phyloP scores from a whole-genome alignment of 2,888 invertebrate species.

The Drosophila pullipes region DNA sequence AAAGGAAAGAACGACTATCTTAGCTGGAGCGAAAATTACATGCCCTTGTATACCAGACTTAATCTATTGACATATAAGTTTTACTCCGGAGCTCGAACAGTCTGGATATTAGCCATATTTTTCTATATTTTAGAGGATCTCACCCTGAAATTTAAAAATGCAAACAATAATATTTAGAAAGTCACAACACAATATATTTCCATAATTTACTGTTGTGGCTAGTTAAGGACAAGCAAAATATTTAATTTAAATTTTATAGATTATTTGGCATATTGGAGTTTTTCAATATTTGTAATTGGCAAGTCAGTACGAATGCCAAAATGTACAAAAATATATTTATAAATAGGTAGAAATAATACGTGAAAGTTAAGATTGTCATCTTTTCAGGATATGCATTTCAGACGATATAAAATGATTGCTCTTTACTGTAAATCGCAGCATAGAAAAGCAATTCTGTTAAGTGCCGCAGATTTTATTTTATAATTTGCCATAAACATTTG shows the following conservation, averaged over 20 bases:
- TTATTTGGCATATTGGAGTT: neutral
- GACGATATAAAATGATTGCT: conserved; percentile 1
- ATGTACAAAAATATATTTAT: neutral
- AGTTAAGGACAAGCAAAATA: no score
- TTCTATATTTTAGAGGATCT: neutral
- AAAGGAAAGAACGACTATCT: neutral
- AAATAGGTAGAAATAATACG: neutral
- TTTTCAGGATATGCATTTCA: neutral
- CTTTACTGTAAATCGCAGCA: neutral
- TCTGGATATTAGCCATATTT: neutral
- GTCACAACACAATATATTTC: neutral
- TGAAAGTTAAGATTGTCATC: neutral
- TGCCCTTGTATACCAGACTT: neutral
- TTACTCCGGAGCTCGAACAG: neutral
- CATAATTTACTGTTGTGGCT: no score
- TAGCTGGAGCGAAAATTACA: neutral
- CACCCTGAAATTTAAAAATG: neutral
- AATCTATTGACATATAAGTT: neutral
- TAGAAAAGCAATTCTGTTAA: conserved; percentile 5
- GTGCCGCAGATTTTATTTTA: conserved; percentile 4
- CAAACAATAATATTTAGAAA: neutral
- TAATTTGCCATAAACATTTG: conserved; percentile 7
- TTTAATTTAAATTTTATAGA: neutral
- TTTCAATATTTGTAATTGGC: neutral
- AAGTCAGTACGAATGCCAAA: neutral